Conservation (phyloP, 2,797 vertebrate species). For the Parauchenoglanis punctatus region DNA sequence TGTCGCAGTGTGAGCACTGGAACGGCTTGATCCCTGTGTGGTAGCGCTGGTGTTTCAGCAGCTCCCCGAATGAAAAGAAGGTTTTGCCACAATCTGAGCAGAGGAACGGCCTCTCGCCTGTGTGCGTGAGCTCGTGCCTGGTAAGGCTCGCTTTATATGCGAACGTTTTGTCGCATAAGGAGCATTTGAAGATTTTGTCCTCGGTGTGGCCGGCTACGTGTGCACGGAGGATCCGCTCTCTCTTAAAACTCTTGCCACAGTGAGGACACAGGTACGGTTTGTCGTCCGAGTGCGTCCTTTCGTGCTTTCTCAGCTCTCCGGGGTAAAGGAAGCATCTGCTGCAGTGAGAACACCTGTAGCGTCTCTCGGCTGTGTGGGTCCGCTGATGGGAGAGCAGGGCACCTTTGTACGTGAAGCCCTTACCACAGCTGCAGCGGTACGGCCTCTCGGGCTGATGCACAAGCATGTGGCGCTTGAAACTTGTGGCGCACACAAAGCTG, state of each 20-base stretch:
- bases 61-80: slow-evolving; percentile 74
- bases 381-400: slow-evolving; percentile 73
- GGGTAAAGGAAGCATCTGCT: slow-evolving; percentile 74
- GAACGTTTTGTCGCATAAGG: slow-evolving; percentile 74
- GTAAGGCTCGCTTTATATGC: slow-evolving; percentile 73
- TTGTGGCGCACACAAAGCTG: slow-evolving; percentile 61
- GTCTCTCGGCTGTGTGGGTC: slow-evolving; percentile 69
- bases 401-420: slow-evolving; percentile 71
- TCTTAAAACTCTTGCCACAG: slow-evolving; percentile 75
- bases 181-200: slow-evolving; percentile 71
- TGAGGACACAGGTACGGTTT: slow-evolving; percentile 74
- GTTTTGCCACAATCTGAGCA: slow-evolving; percentile 76
- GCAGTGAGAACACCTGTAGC: slow-evolving; percentile 68
- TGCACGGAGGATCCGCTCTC: slow-evolving; percentile 72
- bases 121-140: slow-evolving; percentile 74
- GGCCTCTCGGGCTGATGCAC: slow-evolving; percentile 64
- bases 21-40: slow-evolving; percentile 78
- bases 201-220: slow-evolving; percentile 73
- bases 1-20: slow-evolving; percentile 71
- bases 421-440: slow-evolving; percentile 72
- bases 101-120: slow-evolving; percentile 74
- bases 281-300: slow-evolving; percentile 74
- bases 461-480: slow-evolving; percentile 65
- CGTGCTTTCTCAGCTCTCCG: slow-evolving; percentile 71
- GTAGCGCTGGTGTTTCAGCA: slow-evolving; percentile 75